These are phyloP conservation scores for Sebastes trivittatus DNA, from an alignment of 2,797 vertebrate species.

Conservation along the genomic window DNA sequence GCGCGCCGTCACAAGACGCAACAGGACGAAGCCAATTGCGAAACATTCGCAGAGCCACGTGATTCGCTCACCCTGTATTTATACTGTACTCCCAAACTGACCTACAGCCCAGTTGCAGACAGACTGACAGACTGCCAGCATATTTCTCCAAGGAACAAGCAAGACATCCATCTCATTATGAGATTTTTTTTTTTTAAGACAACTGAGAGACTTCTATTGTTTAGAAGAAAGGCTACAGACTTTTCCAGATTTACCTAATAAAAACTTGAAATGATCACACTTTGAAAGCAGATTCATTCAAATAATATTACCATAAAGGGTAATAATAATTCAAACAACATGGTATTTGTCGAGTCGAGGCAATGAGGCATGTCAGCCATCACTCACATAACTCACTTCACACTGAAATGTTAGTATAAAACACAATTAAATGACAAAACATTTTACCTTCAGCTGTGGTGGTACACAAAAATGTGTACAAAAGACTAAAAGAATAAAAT, in stretches of 20 bases:
- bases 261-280: background rate
- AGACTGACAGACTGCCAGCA: constrained; percentile 63
- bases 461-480: constrained; percentile 84
- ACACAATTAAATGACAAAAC: constrained; percentile 41
- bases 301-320: constrained; percentile 1
- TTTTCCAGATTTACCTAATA: background rate
- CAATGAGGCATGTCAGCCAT: constrained; percentile 12
- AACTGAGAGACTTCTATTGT: constrained; percentile 50
- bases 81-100: constrained; percentile 76
- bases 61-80: constrained; percentile 72
- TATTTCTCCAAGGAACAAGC: constrained; percentile 56
- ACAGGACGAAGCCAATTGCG: constrained; percentile 80
- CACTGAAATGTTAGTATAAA: constrained; percentile 53
- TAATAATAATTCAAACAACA: constrained; percentile 4
- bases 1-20: constrained; percentile 76
- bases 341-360: constrained; percentile 3
- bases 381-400: constrained; percentile 16
- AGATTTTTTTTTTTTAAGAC: constrained; percentile 12
- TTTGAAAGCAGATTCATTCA: constrained; percentile 16
- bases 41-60: constrained; percentile 76
- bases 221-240: constrained; percentile 4
- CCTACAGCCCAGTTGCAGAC: constrained; percentile 60
- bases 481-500: constrained; percentile 74
- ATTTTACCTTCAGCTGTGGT: constrained; percentile 86
- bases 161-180: constrained; percentile 61